phyloP scores from a whole-genome alignment of 2,888 invertebrate species.

The Ochlodes sylvanus region DNA sequence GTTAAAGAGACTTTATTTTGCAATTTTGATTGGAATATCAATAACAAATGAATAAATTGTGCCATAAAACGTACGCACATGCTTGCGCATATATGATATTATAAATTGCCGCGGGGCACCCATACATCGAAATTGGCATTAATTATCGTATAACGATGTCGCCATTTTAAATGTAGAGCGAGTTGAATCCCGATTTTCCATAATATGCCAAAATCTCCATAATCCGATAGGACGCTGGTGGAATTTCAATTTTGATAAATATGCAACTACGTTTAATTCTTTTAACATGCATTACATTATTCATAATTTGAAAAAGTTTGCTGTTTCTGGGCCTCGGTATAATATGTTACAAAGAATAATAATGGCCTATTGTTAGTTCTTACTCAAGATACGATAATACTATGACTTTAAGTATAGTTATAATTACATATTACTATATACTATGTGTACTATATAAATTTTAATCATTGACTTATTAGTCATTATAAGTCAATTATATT shows the following conservation, averaged over 20 bases:
- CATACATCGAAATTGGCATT: constrained; percentile 19
- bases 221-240: constrained; percentile 16
- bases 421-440: too few species aligned
- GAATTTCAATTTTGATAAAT: constrained; percentile 27
- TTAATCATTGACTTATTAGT: too few species aligned
- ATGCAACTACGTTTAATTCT: constrained; percentile 6
- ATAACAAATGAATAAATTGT: constrained; percentile 11
- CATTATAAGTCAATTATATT: too few species aligned
- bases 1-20: neutral
- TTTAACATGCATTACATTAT: neutral
- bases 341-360: too few species aligned
- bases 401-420: too few species aligned
- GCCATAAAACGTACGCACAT: constrained; percentile 3
- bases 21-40: constrained; percentile 1
- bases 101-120: constrained; percentile 8
- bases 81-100: constrained; percentile 17
- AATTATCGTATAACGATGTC: constrained; percentile 26
- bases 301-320: too few species aligned
- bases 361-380: too few species aligned
- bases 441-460: too few species aligned
- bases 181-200: constrained; percentile 27
- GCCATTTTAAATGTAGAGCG: constrained; percentile 23
- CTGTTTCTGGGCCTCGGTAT: too few species aligned
- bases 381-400: too few species aligned
- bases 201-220: constrained; percentile 26